Base-by-base conservation (phyloP, 2,113 vertebrate species). In the Nannobrachium achirus region DNA sequence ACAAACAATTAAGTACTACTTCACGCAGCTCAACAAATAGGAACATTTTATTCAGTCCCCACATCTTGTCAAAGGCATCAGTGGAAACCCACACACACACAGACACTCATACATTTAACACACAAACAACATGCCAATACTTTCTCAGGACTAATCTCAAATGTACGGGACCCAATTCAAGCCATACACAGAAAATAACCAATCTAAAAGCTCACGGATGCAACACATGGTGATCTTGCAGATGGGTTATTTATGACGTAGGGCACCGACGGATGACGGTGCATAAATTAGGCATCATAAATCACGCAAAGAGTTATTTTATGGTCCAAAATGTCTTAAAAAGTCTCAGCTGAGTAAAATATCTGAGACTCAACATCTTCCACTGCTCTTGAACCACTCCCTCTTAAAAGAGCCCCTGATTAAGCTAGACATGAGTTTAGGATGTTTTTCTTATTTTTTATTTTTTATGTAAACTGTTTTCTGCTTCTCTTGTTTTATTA, bases 391-490 rank as follows among this genome's bases (percentile, higher is more conserved):
- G 61, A 79, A 67, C 41, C 45, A 57, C 64, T 71, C 15, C 0
- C 56, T 56, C 45, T 61, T 73, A 41, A 46, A 66, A n/a, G 62
- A 73, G 84, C 67, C 55, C 46, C 50, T 51, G 20, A 40, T 60
- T 62, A 61, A 69, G 9, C 25, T 61, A 51, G 48, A 46, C 48
- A 65, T 48, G 56, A 53, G 41, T 77, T 76, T 66, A 63, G 69
- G 46, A 72, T 3, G 48, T 33, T 71, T 66, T 51, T 63, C 53
- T 55, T 65, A 59, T 52, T 69, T 73, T 76, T 77, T 75, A 73
- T 84, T 67, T 76, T 57, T 82, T 76, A 81, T 87, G 73, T 84
- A 81, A 64, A 73, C 71, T 65, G 59, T 85, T 89, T 91, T 86
- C 63, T 86, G 69, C 69, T 85, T 76, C 58, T 84, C 53, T 66